A percentile compares a stretch with the other conserved stretches of the same genome.
Conservation (phyloP, 2,113 vertebrate genomes). For the Chloropsis hardwickii region DNA sequence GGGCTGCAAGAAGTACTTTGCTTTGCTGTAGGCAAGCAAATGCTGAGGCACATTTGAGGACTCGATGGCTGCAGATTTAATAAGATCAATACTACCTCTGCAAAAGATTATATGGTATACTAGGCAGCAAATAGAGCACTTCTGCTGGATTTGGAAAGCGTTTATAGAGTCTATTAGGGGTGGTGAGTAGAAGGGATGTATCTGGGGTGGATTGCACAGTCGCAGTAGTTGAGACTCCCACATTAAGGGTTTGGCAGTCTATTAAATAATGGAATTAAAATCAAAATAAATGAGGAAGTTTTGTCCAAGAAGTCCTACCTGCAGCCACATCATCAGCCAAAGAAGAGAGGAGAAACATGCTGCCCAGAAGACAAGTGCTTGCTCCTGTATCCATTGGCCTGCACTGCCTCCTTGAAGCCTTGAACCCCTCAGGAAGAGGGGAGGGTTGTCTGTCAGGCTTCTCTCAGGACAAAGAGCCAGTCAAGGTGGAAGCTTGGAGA, state of each 20-base stretch:
- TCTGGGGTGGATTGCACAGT: background rate
- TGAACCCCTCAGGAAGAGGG: background rate
- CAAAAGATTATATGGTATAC: constrained; percentile 77
- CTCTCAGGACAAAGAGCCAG: background rate
- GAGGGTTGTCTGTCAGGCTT: background rate
- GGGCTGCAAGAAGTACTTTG: background rate
- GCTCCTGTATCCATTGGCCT: background rate
- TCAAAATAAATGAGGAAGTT: background rate
- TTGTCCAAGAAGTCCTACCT: background rate
- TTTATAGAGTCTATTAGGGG: constrained; percentile 72
- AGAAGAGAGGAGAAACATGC: background rate
- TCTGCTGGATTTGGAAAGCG: constrained; percentile 72
- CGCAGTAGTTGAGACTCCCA: background rate
- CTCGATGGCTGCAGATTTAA: constrained; percentile 65
- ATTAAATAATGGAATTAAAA: constrained; percentile 34
- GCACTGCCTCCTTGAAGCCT: background rate
- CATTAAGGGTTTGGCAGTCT: background rate
- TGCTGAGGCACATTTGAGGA: constrained; percentile 38
- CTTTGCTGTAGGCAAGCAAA: constrained; percentile 29
- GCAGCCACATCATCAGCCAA: background rate
- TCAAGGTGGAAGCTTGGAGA: background rate
- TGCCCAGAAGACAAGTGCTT: background rate
- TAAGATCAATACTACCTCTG: constrained; percentile 77
- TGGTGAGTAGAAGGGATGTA: constrained; percentile 41
- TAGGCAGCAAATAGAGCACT: constrained; percentile 81